Base-by-base conservation (phyloP, 37 sponge, comb jelly and placozoan species). In the Spongilla lacustris region DNA sequence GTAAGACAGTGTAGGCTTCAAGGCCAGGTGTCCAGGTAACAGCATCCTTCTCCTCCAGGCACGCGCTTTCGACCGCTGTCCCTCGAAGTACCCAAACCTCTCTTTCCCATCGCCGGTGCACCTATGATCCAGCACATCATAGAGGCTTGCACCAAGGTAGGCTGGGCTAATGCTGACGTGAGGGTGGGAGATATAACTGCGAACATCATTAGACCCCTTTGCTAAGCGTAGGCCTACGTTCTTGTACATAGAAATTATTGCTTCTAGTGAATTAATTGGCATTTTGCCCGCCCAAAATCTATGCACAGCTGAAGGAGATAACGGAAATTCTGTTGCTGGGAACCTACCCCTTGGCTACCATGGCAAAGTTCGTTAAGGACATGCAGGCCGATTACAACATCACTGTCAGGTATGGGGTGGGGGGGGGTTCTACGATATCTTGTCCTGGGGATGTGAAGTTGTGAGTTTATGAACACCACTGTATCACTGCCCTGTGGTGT, bases 111-210 rank as follows among this genome's bases (percentile, higher is more conserved):
- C n/a, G 99, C 97, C 76, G 99, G 99, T 1, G 84, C 74, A 21
- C 96, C 99, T n/a, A 93, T 97, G 94, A 88, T 99, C 22, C 92
- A 99, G 36, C 99, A 99, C 81, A 97, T 97, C 82, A 94, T 99
- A 28, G 96, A 93, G 41, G 92, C 95, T 13, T 97, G 97, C 84
- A 70, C 77, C 36, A 91, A 93, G 84, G 96, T 96, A 69, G 41
- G 67, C 3, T 0, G 49, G 67, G 22, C 68, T 49, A 9, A 69
- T 73, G 66, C 36, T 10, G 41, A 28, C 1, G 75, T 31, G 23
- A 4, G 27, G 33, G 27, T 6, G 23, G 31, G 23, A 29, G 31
- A 74, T n/a, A 8, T 23, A 17, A 74, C 34, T 32, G 23, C 2
- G 75, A 5, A 23, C 10, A 69, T 69, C 25, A n/a, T n/a, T n/a